Base-by-base conservation (phyloP, 64 coral and sea anemone species). In the Stylophora pistillata region DNA sequence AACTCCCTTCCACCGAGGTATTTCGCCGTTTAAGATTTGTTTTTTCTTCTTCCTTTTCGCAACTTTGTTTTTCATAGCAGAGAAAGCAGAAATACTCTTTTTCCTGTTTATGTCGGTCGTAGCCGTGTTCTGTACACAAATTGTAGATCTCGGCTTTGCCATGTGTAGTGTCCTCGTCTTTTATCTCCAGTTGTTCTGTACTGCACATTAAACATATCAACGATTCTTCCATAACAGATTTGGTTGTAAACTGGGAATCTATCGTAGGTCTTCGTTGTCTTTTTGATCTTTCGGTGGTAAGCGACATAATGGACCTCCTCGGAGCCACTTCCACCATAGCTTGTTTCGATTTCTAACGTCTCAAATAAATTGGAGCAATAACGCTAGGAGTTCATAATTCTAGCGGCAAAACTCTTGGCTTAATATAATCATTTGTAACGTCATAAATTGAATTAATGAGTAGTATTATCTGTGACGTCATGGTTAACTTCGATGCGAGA, bases 281-380 rank as follows among this genome's bases (percentile, higher is more conserved):
- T 0, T 53, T n/a, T 3, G 23, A 23, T 15, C 23, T 69, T 68
- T 21, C n/a, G 3, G 80, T 84, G 9, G 37, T 37, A 33, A 84
- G 13, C 5, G 80, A 84, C 33, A 84, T 84, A 0, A 84, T 68
- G 32, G 80, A 84, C 69, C 69, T 62, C 20, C 32, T 64, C 6
- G 80, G 62, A n/a, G 58, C 32, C 23, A 84, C 80, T 53, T 84
- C 80, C 23, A 62, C 80, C 80, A 84, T 84, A 15, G 2, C 69
- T 69, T 13, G 60, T 7, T 47, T 47, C 37, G 37, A 4, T 18
- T 60, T 60, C 17, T 2, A 60, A 60, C 5, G 26, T 1, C 12
- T n/a, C 25, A 26, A 26, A 5, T 25, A n/a, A 10, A 11, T 11
- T 68, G 6, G 10, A 68, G 26, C 0, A 68, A 25, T 21, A 68